A percentile compares a stretch with the other conserved stretches of the same genome.
phyloP scores from a whole-genome alignment of 2,113 vertebrate genomes.

The Conger conger region DNA sequence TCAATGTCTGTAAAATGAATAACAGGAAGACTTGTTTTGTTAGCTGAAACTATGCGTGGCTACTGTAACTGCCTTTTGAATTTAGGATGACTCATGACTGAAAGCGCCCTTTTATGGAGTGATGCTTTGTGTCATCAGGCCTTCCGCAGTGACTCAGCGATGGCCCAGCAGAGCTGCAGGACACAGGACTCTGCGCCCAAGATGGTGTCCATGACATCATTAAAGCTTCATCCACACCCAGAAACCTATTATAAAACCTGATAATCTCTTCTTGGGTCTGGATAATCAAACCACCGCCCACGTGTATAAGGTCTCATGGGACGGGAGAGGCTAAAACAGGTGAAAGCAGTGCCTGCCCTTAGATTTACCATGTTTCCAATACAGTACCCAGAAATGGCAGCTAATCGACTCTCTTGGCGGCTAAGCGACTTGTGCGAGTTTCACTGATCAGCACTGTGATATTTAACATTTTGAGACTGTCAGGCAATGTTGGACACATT shows the following conservation, averaged over 20 bases:
- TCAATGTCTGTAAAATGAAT: not conserved
- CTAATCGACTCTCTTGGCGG: not conserved
- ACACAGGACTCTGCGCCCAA: not conserved
- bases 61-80: not conserved
- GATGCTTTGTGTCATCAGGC: not conserved
- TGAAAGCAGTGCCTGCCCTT: not conserved
- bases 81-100: not conserved
- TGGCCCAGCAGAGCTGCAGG: not conserved
- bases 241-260: not conserved
- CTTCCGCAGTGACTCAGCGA: not conserved
- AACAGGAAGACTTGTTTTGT: too few relatives aligned
- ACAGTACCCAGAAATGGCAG: not conserved
- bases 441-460: not conserved
- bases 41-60: too few relatives aligned
- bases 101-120: not conserved
- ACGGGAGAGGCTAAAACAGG: too few relatives aligned
- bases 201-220: not conserved
- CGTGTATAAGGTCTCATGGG: not conserved
- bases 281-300: not conserved
- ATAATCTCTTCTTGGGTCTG: not conserved
- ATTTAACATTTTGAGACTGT: not conserved
- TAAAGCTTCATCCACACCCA: not conserved
- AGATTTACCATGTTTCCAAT: not conserved
- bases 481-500: not conserved
- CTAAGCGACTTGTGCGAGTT: not conserved